Percentiles rank a stretch among this genome's conserved stretches.
Evolutionary conservation across 64 coral and sea anemone genomes (phyloP).

Genomic region (Actinia equina): DNA sequence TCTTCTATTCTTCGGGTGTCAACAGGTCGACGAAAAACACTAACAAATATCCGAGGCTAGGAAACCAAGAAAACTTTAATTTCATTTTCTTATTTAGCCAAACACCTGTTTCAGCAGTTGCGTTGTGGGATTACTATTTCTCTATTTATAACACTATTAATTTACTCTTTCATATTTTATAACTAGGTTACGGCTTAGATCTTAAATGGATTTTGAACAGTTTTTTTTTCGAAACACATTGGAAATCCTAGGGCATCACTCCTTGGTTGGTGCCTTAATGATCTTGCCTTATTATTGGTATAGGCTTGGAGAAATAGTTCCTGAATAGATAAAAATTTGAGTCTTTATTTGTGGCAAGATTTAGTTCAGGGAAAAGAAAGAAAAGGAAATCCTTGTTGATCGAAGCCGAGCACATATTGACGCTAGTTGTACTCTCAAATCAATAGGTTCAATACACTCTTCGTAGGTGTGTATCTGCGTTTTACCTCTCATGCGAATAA

Average conservation of each 20-base stretch:
- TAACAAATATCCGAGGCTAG: neutral
- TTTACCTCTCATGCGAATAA: constrained; percentile 10
- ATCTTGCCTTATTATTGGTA: neutral
- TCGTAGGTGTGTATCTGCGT: neutral
- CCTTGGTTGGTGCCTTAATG: neutral
- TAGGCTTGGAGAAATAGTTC: neutral
- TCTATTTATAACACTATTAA: constrained; percentile 6
- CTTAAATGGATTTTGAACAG: neutral
- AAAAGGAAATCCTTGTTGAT: neutral
- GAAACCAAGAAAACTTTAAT: neutral
- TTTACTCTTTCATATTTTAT: neutral
- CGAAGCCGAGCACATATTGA: neutral
- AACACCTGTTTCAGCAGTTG: constrained; percentile 8
- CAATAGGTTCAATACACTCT: neutral
- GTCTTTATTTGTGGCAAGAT: neutral
- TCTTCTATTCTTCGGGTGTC: neutral
- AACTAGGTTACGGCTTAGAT: neutral
- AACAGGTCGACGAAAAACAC: constrained; percentile 9
- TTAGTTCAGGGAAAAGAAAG: neutral
- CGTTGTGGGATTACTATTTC: constrained; percentile 4
- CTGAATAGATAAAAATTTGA: constrained; percentile 10
- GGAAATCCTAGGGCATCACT: neutral
- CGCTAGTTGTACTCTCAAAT: neutral
- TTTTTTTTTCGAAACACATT: neutral
- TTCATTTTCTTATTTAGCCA: neutral